Evolutionary conservation across 2,797 vertebrate genomes (phyloP).

Genomic region (Holocentrus rufus): DNA sequence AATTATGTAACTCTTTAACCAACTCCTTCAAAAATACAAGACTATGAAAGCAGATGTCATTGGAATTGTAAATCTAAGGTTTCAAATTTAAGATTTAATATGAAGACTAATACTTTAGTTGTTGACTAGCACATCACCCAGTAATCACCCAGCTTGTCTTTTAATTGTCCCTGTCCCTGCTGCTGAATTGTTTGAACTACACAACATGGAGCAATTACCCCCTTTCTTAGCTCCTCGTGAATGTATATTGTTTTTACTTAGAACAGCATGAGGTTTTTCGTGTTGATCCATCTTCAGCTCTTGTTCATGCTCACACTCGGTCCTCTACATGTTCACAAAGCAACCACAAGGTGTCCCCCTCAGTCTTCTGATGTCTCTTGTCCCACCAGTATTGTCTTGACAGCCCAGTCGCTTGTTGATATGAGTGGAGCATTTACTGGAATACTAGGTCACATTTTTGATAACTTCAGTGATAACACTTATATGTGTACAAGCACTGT

Average conservation of each 20-base stretch:
- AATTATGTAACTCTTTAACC: too few species aligned
- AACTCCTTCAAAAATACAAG: background rate
- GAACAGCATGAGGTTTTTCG: background rate
- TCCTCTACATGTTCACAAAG: background rate
- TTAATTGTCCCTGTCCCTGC: too few species aligned
- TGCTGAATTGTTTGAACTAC: too few species aligned
- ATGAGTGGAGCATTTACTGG: background rate
- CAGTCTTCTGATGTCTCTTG: slow-evolving; percentile 54
- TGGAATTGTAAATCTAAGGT: too few species aligned
- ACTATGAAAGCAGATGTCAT: background rate
- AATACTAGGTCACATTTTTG: background rate
- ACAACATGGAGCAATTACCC: too few species aligned
- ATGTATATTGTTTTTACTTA: too few species aligned
- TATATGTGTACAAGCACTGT: background rate
- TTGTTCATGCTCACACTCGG: background rate
- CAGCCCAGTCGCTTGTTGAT: slow-evolving; percentile 6
- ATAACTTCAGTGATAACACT: background rate
- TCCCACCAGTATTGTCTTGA: background rate
- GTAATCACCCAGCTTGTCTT: too few species aligned
- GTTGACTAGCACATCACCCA: too few species aligned
- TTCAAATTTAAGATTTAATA: too few species aligned
- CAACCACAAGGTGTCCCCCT: slow-evolving; percentile 80
- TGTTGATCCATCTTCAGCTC: background rate
- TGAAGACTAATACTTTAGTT: too few species aligned
- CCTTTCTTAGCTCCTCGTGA: too few species aligned